These are phyloP conservation scores for Chaunax sp. DNA, from an alignment of 2,797 vertebrate species.

Conservation along the genomic window DNA sequence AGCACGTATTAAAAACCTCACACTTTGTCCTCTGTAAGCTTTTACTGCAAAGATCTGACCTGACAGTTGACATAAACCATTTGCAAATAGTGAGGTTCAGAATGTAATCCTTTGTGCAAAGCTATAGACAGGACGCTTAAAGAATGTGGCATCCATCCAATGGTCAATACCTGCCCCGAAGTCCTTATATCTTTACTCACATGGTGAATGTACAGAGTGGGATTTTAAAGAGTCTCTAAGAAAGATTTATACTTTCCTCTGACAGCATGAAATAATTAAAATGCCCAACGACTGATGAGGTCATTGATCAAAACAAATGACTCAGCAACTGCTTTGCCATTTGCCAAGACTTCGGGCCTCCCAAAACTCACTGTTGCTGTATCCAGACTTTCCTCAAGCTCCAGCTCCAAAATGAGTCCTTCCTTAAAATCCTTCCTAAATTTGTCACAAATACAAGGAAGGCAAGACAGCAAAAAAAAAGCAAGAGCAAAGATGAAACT, in stretches of 20 bases:
- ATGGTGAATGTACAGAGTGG: not conserved
- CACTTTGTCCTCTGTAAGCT: not conserved
- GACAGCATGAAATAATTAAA: slow-evolving; percentile 3
- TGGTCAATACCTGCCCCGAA: slow-evolving; percentile 3
- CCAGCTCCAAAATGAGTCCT: too few species aligned
- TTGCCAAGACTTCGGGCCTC: not conserved
- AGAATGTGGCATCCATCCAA: slow-evolving; percentile 23
- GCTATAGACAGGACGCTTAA: too few species aligned
- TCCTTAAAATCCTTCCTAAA: not conserved
- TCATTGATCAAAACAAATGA: slow-evolving; percentile 22
- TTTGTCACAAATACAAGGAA: not conserved
- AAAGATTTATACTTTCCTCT: not conserved
- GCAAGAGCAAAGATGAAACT: not conserved
- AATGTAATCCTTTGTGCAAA: not conserved
- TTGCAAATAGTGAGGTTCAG: not conserved
- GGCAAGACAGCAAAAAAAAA: not conserved
- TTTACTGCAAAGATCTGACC: not conserved
- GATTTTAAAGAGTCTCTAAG: not conserved
- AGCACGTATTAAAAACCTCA: not conserved
- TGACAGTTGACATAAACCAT: slow-evolving; percentile 6
- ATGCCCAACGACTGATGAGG: not conserved
- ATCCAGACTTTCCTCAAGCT: not conserved
- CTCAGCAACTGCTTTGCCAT: not conserved
- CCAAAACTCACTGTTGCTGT: fast-evolving
- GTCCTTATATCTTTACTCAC: slow-evolving; percentile 1